Evolutionary conservation across 2,797 vertebrate genomes (phyloP).

Genomic region (Rhyacichthys aspro): DNA sequence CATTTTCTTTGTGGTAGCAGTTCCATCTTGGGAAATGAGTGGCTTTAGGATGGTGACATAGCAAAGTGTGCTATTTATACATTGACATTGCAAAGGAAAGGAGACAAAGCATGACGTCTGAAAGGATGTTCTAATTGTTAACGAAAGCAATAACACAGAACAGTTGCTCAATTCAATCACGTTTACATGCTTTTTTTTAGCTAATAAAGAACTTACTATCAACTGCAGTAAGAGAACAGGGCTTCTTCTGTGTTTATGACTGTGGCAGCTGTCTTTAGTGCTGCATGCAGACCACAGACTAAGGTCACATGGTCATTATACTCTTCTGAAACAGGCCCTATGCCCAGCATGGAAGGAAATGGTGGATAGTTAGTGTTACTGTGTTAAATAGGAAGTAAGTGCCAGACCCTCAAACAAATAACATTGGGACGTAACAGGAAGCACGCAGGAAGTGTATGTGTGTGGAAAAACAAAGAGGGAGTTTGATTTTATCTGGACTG

Average conservation of each 20-base stretch:
- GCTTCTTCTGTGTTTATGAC: conserved; percentile 60
- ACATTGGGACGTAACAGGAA: conserved; percentile 69
- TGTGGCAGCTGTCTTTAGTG: conserved; percentile 64
- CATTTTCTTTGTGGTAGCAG: conserved; percentile 58
- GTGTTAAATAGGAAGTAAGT: conserved; percentile 69
- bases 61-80: conserved; percentile 20
- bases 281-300: conserved; percentile 25
- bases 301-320: conserved; percentile 34
- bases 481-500: conserved; percentile 27
- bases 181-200: conserved; percentile 41
- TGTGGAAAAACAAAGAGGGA: conserved; percentile 52
- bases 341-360: conserved; percentile 42
- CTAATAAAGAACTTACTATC: conserved; percentile 69
- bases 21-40: conserved; percentile 3
- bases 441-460: conserved; percentile 66
- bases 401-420: conserved; percentile 61
- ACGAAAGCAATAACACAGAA: conserved; percentile 3
- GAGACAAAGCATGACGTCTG: background rate
- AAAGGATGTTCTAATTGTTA: conserved; percentile 11
- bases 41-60: conserved; percentile 6
- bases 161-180: conserved; percentile 31
- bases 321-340: conserved; percentile 14
- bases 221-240: conserved; percentile 59
- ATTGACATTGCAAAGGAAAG: conserved; percentile 9
- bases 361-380: conserved; percentile 44